Percentiles rank a stretch among this genome's conserved stretches.
Conservation (phyloP, 2,113 vertebrate species). For the Rattus rattus region DNA sequence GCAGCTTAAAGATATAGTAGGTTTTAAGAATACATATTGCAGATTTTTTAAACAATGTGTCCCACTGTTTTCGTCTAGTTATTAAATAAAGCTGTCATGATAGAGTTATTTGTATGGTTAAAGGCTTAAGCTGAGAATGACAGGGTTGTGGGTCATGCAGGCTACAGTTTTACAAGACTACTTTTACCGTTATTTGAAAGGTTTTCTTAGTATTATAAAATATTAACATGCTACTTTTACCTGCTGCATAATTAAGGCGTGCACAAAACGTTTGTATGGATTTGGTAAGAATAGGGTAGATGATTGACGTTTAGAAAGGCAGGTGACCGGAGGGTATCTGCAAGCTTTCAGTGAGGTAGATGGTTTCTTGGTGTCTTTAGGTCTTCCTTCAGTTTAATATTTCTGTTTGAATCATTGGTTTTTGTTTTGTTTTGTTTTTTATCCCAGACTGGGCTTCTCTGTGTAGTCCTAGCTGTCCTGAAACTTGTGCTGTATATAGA, state of each 20-base stretch:
- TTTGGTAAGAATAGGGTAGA: background rate
- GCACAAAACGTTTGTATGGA: background rate
- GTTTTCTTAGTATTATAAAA: slow-evolving; percentile 38
- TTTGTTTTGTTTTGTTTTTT: background rate
- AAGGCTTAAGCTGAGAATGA: background rate
- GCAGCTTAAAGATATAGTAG: background rate
- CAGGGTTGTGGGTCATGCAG: background rate
- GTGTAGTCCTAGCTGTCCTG: background rate
- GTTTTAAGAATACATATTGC: slow-evolving; percentile 15
- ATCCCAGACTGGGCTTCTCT: too few relatives aligned
- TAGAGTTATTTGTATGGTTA: background rate
- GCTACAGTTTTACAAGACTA: background rate
- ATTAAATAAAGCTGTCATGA: background rate
- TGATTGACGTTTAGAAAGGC: slow-evolving; percentile 47
- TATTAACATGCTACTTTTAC: slow-evolving; percentile 42
- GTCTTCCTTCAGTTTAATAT: slow-evolving; percentile 34
- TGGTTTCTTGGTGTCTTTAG: slow-evolving; percentile 22
- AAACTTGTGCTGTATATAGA: background rate
- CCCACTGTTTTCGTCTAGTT: background rate
- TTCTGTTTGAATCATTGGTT: background rate
- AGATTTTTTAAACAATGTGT: slow-evolving; percentile 37
- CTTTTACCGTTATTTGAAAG: slow-evolving; percentile 30
- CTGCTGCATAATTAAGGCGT: background rate
- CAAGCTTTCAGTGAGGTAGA: background rate
- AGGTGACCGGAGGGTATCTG: background rate